Evolutionary conservation across 2,888 invertebrate species (phyloP).

Genomic region (Xestia ashworthii): DNA sequence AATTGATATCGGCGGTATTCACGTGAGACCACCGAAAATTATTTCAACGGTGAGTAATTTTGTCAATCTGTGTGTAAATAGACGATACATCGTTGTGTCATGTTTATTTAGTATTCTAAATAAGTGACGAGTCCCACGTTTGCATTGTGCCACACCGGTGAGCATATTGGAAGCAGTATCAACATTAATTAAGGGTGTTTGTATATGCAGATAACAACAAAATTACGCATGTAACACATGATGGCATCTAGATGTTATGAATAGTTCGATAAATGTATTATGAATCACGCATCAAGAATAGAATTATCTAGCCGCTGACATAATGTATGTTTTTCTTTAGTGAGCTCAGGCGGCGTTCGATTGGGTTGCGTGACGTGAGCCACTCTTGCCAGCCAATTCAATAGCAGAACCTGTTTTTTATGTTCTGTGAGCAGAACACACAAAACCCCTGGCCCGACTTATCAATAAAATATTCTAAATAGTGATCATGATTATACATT

Average conservation of each 20-base stretch:
- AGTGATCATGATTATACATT: not conserved
- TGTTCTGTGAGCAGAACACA: no score
- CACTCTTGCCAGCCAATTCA: not conserved
- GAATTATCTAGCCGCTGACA: constrained; percentile 8
- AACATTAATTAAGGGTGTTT: constrained; percentile 33
- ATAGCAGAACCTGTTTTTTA: not conserved
- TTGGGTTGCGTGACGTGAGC: constrained; percentile 6
- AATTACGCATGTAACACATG: constrained; percentile 14
- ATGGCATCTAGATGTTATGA: not conserved
- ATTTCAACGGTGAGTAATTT: constrained; percentile 86
- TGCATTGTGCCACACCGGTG: constrained; percentile 3
- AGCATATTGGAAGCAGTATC: constrained; percentile 19
- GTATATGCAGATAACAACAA: constrained; percentile 8
- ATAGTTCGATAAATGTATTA: not conserved
- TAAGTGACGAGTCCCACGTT: constrained; percentile 28
- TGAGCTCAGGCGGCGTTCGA: constrained; percentile 17
- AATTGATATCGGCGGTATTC: constrained; percentile 92
- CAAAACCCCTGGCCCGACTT: not conserved
- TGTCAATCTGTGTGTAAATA: constrained; percentile 32
- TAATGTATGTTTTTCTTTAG: constrained; percentile 9
- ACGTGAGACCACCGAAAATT: constrained; percentile 87
- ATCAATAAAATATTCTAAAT: not conserved
- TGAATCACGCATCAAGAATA: not conserved
- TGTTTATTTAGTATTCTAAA: constrained; percentile 36
- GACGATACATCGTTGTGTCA: constrained; percentile 2